Conservation (phyloP, 2,797 vertebrate genomes). For the Hippopotamyrus pictus region DNA sequence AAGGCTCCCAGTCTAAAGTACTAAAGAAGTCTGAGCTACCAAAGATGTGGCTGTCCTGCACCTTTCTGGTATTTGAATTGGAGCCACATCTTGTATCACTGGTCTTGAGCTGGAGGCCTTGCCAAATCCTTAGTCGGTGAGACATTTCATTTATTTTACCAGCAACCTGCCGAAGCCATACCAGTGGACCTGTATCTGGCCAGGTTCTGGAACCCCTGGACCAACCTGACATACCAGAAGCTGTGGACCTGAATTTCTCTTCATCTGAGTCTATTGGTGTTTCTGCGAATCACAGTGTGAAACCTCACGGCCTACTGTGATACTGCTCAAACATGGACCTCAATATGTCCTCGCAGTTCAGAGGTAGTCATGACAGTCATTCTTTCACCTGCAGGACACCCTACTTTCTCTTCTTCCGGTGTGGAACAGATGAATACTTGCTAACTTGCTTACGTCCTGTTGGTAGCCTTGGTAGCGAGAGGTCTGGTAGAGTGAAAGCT, state of each 20-base stretch:
- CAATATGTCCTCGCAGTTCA: background rate
- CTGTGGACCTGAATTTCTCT: background rate
- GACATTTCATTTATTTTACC: background rate
- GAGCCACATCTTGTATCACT: conserved; percentile 1
- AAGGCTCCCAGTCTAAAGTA: background rate
- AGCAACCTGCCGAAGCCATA: background rate
- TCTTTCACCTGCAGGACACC: background rate
- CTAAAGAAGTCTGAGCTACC: background rate
- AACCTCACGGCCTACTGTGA: background rate
- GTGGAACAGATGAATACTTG: background rate
- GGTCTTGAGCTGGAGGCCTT: background rate
- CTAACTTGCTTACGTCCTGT: background rate
- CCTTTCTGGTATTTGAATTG: background rate
- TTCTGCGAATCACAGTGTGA: background rate
- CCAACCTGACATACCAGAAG: background rate
- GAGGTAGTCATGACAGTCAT: background rate
- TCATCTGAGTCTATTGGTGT: background rate
- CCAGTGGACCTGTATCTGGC: background rate
- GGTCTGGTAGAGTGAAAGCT: background rate
- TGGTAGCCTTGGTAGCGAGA: background rate
- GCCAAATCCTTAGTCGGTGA: background rate
- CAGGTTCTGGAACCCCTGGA: background rate
- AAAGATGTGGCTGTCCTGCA: conserved; percentile 4
- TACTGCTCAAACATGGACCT: background rate
- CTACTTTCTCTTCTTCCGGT: background rate